These are phyloP conservation scores for Pristionchus exspectatus DNA, from an alignment of 2,888 invertebrate species.

Conservation along the genomic window DNA sequence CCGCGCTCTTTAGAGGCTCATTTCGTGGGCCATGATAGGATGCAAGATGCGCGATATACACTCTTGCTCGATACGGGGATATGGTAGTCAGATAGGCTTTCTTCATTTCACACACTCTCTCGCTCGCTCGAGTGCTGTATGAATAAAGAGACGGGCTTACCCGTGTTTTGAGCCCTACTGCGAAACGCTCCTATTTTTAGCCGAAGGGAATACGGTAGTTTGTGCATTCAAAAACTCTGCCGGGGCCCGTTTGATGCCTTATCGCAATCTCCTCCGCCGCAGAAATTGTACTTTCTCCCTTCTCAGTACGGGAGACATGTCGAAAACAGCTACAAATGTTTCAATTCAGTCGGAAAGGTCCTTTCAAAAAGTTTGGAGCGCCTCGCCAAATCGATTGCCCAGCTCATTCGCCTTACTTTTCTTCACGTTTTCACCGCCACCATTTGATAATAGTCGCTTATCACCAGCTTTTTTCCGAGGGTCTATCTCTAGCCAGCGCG, in stretches of 20 bases:
- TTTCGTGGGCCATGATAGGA: background rate
- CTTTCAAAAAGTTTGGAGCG: background rate
- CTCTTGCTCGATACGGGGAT: background rate
- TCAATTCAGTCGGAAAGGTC: background rate
- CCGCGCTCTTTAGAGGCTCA: background rate
- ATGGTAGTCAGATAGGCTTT: background rate
- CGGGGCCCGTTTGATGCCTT: background rate
- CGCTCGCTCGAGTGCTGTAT: no score
- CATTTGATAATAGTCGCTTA: background rate
- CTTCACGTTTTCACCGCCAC: background rate
- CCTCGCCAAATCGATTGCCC: background rate
- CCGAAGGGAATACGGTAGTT: no score
- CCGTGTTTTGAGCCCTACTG: no score
- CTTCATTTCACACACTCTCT: no score
- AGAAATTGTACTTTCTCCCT: constrained; percentile 19
- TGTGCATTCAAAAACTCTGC: background rate
- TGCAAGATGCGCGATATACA: background rate
- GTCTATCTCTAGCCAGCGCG: background rate
- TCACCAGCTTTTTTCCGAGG: background rate
- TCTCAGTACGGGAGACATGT: background rate
- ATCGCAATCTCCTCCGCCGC: background rate
- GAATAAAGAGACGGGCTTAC: no score
- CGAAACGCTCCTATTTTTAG: background rate
- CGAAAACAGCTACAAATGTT: constrained; percentile 48
- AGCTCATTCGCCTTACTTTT: background rate